Percentiles rank a stretch among this genome's conserved stretches.
phyloP scores from a whole-genome alignment of 2,797 vertebrate species.

The Sebastes taczanowskii region DNA sequence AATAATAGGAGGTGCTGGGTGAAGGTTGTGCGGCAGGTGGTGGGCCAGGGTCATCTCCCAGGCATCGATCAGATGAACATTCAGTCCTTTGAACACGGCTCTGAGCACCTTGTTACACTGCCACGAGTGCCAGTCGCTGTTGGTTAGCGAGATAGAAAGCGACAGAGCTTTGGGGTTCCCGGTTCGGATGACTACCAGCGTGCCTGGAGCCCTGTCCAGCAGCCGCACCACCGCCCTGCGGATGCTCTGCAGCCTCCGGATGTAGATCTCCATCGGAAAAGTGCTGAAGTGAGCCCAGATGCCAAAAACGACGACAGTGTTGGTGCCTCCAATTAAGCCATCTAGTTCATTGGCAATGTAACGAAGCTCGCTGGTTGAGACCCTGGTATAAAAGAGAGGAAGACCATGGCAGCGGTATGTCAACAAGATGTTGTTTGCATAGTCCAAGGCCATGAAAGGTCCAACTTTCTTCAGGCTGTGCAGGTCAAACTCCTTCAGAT shows the following conservation, averaged over 20 bases:
- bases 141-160: slow-evolving; percentile 85
- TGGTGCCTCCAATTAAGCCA: slow-evolving; percentile 83
- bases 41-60: slow-evolving; percentile 95
- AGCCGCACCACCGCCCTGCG: not conserved
- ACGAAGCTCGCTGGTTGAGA: slow-evolving; percentile 83
- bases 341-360: slow-evolving; percentile 92
- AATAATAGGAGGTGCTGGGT: slow-evolving; percentile 88
- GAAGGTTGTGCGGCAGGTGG: slow-evolving; percentile 87
- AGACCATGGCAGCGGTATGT: slow-evolving; percentile 89
- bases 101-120: slow-evolving; percentile 87
- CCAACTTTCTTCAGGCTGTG: slow-evolving; percentile 78
- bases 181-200: slow-evolving; percentile 41
- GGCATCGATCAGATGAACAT: slow-evolving; percentile 89
- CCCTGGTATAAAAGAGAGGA: slow-evolving; percentile 84
- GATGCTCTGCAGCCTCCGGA: slow-evolving; percentile 83
- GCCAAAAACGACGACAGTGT: slow-evolving; percentile 86
- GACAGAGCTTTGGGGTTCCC: slow-evolving; percentile 89
- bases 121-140: slow-evolving; percentile 93
- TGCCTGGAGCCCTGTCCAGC: not conserved
- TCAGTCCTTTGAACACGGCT: slow-evolving; percentile 88
- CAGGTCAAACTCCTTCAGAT: slow-evolving; percentile 87
- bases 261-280: slow-evolving; percentile 89
- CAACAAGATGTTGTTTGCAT: slow-evolving; percentile 85
- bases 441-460: slow-evolving; percentile 88
- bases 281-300: slow-evolving; percentile 93